These are phyloP conservation scores for Cervus canadensis DNA, from an alignment of 2,113 vertebrate species.

Conservation along the genomic window DNA sequence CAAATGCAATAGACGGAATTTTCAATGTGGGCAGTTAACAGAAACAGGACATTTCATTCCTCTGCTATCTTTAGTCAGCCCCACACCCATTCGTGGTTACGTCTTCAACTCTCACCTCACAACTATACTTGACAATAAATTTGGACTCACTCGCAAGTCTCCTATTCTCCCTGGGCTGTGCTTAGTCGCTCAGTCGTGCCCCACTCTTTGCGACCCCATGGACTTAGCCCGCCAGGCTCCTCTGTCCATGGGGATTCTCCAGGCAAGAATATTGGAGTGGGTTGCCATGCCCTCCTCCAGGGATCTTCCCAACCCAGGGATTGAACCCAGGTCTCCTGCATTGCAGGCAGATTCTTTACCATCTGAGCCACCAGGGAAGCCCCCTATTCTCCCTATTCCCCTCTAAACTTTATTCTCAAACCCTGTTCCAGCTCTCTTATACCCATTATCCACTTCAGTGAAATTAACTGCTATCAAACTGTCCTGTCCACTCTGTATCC, in stretches of 20 bases:
- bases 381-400: background rate
- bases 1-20: constrained; percentile 37
- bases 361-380: background rate
- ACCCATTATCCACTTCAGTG: background rate
- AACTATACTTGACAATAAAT: background rate
- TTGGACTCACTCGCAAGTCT: background rate
- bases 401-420: background rate
- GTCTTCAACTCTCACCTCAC: background rate
- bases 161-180: background rate
- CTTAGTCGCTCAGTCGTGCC: background rate
- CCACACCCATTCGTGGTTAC: background rate
- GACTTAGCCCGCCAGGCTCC: background rate
- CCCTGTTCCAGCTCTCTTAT: background rate
- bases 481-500: background rate
- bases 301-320: background rate
- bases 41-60: constrained; percentile 37
- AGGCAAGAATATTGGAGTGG: background rate
- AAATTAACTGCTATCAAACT: background rate
- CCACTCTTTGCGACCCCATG: background rate
- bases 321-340: background rate
- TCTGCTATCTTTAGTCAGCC: constrained; percentile 12
- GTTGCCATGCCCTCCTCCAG: background rate
- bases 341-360: background rate
- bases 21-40: constrained; percentile 56
- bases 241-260: background rate